Evolutionary conservation across 2,113 vertebrate species (phyloP).

Genomic region (Mormoops blainvillei): DNA sequence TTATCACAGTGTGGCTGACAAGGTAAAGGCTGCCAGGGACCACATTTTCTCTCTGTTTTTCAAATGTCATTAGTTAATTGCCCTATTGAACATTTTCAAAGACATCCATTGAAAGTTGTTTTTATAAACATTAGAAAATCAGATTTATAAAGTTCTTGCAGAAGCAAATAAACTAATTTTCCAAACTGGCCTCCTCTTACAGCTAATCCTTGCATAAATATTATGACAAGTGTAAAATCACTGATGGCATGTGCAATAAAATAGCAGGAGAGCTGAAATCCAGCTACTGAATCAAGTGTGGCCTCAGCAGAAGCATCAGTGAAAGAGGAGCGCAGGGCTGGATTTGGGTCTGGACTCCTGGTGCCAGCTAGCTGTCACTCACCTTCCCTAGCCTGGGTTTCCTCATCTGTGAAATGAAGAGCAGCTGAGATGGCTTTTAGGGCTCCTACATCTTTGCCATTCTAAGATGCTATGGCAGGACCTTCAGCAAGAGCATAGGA

Average conservation of each 20-base stretch:
- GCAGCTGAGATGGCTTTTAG: not conserved
- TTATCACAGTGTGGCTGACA: not conserved
- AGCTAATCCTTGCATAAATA: constrained; percentile 21
- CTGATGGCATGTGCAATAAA: not conserved
- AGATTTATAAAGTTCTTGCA: constrained; percentile 23
- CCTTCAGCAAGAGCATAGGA: not conserved
- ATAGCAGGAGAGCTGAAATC: not conserved
- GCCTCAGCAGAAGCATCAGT: too few relatives aligned
- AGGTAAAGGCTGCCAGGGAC: not conserved
- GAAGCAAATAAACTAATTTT: not conserved
- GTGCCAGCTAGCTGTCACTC: not conserved
- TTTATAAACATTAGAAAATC: constrained; percentile 6
- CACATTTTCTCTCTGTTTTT: not conserved
- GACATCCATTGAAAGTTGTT: not conserved
- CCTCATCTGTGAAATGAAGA: not conserved
- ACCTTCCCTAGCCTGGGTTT: not conserved
- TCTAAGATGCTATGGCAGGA: not conserved
- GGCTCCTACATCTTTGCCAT: not conserved
- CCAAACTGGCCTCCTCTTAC: not conserved
- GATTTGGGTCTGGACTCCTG: not conserved
- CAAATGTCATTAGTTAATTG: not conserved
- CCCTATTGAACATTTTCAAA: not conserved
- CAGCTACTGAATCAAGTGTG: not conserved
- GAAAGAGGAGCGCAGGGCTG: not conserved
- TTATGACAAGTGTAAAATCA: not conserved